A percentile compares a stretch with the other conserved stretches of the same genome.
phyloP scores from a whole-genome alignment of 2,888 invertebrate species.

The Xanthia icteritia region DNA sequence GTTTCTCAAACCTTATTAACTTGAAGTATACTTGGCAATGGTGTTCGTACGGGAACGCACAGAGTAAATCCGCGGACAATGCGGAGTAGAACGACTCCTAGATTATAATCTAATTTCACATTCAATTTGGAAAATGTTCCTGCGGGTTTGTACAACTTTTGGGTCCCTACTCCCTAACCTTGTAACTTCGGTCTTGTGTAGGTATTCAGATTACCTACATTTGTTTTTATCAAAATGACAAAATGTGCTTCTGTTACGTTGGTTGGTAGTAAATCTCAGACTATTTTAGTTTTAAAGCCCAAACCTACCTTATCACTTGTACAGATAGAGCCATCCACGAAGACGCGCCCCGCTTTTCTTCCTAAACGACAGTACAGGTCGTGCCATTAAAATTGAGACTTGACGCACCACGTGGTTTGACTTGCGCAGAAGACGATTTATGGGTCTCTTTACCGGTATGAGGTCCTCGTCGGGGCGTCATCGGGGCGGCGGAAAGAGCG shows the following conservation, averaged over 20 bases:
- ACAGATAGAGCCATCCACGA: too few relatives aligned
- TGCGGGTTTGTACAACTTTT: conserved; percentile 50
- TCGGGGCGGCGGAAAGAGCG: too few relatives aligned
- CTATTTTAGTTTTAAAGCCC: not conserved
- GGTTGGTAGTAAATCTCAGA: not conserved
- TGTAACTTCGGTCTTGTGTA: conserved; percentile 46
- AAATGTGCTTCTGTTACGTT: not conserved
- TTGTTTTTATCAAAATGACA: conserved; percentile 34
- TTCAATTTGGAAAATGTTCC: conserved; percentile 60
- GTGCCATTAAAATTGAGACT: too few relatives aligned
- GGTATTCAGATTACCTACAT: conserved; percentile 22
- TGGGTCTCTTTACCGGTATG: too few relatives aligned
- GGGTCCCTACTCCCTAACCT: conserved; percentile 36
- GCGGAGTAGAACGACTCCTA: conserved; percentile 28
- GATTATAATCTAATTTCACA: conserved; percentile 62
- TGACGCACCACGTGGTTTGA: too few relatives aligned
- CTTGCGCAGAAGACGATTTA: too few relatives aligned
- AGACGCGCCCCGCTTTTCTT: too few relatives aligned
- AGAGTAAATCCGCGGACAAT: conserved; percentile 43
- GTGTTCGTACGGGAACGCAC: not conserved
- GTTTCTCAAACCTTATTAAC: conserved; percentile 19
- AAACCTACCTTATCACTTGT: not conserved
- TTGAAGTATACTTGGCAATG: conserved; percentile 19
- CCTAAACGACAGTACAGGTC: too few relatives aligned
- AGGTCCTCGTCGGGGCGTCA: too few relatives aligned